Base-by-base conservation (phyloP, 2,113 vertebrate genomes). In the Sigmodon hispidus region DNA sequence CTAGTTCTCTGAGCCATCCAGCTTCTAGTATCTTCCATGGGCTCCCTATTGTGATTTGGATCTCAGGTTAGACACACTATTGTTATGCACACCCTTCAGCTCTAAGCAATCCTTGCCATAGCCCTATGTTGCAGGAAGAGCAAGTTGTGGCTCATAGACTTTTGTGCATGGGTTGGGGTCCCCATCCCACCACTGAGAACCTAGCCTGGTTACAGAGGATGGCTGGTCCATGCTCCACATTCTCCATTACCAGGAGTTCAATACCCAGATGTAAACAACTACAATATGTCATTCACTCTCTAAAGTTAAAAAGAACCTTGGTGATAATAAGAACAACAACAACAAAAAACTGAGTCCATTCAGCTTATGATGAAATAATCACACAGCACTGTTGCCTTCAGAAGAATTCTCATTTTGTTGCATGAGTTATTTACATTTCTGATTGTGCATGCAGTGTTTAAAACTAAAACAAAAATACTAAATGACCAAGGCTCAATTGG, bases 231-330 rank as follows among this genome's bases (percentile, higher is more conserved):
- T 19, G 21, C 3, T 80, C 31, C 52, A n/a, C 40, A 26, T 3
- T 81, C 34, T 81, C 36, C 19, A 12, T 57, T 15, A 55, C 52
- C 15, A 40, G 11, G 21, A 1, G 5, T 86, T 34, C n/a, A 84
- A 52, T 65, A 80, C 17, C 15, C 29, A 89, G 91, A 21, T 81
- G 57, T 59, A 19, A 93, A 92, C 52, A 96, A 80, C 34, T 61
- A 40, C 40, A 63, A 1, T 59, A 15, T 80, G 31, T 61, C 36
- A 29, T 80, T 57, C 24, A 80, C 61, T 86, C 36, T 85, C 85
- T 70, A 72, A 85, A 48, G 29, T 65, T 26, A 85, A 88, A 59
- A 83, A 17, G 13, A 57, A 45, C 34, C 89, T 91, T 75, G 29
- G 15, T 2, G 59, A 48, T 87, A 52, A 29, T 3, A 2, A 89